Evolutionary conservation across 2,888 invertebrate species (phyloP), one percentile per base, ranked within the genome.

Genomic region (Caenorhabditis sp.): DNA sequence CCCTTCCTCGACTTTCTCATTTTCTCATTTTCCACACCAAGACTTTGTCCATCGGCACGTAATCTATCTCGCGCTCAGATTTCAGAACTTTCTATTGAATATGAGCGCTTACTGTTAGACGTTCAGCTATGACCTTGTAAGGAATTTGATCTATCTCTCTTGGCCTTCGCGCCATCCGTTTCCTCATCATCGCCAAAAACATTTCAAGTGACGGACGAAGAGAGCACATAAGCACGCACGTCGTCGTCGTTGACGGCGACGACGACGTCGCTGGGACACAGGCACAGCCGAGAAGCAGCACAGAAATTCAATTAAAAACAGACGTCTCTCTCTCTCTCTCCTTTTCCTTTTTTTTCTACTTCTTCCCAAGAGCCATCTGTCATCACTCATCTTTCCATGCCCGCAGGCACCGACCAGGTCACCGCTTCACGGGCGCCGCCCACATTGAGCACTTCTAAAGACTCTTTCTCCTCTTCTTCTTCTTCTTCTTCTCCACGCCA

Each of bases 261-360:
- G n/a, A n/a, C n/a, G n/a, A n/a, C n/a, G n/a, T 47, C 70, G 51
- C 51, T 13, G 51, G n/a, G n/a, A n/a, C n/a, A n/a, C n/a, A n/a
- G n/a, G n/a, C n/a, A n/a, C n/a, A 26, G 64, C 65, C n/a, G n/a
- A 51, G 53, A 28, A 51, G 64, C 60, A 50, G 61, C 67, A 72
- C 71, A 76, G 58, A 67, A 76, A 76, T 76, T 76, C 76, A 76
- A 76, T 76, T 76, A 76, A 76, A 58, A 76, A 67, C 76, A 51
- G 55, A 67, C 67, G 72, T 40, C 64, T 53, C 60, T 51, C 22
- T 60, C 53, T 50, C 26, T 60, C 62, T 37, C 62, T 51, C 51
- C 60, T 35, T n/a, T n/a, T n/a, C n/a, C n/a, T n/a, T n/a, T n/a
- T n/a, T n/a, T n/a, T n/a, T n/a, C n/a, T n/a, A n/a, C n/a, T n/a